Base-by-base conservation (phyloP, 2,113 vertebrate genomes). In the Dryoscopus gambensis region DNA sequence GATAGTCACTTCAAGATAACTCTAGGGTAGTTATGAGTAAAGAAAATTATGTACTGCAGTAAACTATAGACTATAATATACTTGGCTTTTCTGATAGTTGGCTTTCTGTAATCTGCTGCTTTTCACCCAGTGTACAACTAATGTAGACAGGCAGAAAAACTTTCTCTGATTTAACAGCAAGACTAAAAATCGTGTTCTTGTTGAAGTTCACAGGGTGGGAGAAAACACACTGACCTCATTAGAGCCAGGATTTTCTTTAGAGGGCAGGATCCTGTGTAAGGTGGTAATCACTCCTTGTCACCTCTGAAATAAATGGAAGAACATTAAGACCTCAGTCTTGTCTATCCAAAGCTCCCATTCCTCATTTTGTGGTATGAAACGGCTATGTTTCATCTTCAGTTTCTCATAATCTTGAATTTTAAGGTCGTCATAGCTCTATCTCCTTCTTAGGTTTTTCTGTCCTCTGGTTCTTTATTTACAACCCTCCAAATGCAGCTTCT, bases 291-390 rank as follows among this genome's bases (percentile, higher is more conserved):
- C 42, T 83, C 55, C 35, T 22, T 91, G 83, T 92, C 76, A 89
- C 68, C 63, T 84, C 47, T 67, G 79, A 92, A 90, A 88, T 55
- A 92, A 84, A 50, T 86, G 79, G 90, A 90, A 78, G 76, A 87
- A 50, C 37, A 49, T 68, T 79, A 76, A 87, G 53, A 79, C 40
- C 63, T 85, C 70, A n/a, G 78, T 85, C 53, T 71, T 82, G 52
- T 71, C 79, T 84, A 33, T 71, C 80, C 69, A 81, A 44, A 90
- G 80, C 60, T 90, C 39, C 68, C 14, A 8, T 56, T 80, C 18
- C 21, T 56, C 28, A 19, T 84, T 84, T 37, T 87, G 65, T 84
- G 39, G 6, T 47, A 39, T 44, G 40, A 91, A 94, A 87, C 24
- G 16, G 11, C 31, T 92, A 4, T 71, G 46, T 88, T 96, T 94